These are phyloP conservation scores for Sebastes glaucus DNA, from an alignment of 2,797 vertebrate genomes.

Conservation along the genomic window DNA sequence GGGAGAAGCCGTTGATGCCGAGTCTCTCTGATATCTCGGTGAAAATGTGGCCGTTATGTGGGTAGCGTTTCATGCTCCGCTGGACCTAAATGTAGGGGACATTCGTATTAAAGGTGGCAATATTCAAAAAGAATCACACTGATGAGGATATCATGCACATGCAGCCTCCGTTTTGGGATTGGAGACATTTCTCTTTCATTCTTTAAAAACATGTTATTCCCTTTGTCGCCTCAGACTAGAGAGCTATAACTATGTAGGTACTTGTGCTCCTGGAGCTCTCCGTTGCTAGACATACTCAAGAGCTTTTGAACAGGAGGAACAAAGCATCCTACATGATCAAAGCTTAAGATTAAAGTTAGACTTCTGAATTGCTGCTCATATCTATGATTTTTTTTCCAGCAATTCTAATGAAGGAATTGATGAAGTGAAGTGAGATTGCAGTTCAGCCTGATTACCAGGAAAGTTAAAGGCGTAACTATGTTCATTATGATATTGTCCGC, in stretches of 20 bases:
- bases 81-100: slow-evolving; percentile 57
- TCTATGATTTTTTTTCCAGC: neutral
- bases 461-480: neutral
- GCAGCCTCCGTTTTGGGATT: neutral
- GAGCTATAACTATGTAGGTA: neutral
- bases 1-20: slow-evolving; percentile 65
- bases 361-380: neutral
- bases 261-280: neutral
- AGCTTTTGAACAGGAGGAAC: neutral
- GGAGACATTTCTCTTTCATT: neutral
- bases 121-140: neutral
- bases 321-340: neutral
- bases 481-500: neutral
- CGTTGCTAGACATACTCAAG: neutral
- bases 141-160: too few species aligned
- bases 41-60: slow-evolving; percentile 80
- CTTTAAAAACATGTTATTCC: neutral
- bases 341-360: neutral
- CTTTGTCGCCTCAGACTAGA: neutral
- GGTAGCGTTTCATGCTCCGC: slow-evolving; percentile 70
- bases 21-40: slow-evolving; percentile 77
- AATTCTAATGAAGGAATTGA: neutral
- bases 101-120: neutral
- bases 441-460: neutral
- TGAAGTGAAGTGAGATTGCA: neutral